These are phyloP conservation scores for Calameuta idolon DNA, from an alignment of 2,888 invertebrate genomes.

Conservation along the genomic window DNA sequence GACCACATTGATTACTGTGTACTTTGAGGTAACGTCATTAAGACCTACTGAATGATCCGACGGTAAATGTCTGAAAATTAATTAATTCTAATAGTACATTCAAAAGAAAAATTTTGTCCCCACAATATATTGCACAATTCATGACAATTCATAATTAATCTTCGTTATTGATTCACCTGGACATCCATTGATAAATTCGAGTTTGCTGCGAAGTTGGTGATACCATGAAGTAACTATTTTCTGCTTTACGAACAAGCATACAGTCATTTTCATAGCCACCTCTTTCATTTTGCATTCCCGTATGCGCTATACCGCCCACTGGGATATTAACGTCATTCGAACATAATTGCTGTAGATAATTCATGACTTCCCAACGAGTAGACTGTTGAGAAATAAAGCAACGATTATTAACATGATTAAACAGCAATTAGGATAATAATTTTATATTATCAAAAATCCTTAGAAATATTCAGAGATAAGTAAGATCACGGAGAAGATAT, in stretches of 20 bases:
- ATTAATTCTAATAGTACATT: neutral
- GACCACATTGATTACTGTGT: constrained; percentile 78
- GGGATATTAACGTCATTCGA: constrained; percentile 77
- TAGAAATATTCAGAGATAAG: constrained; percentile 19
- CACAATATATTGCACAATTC: neutral
- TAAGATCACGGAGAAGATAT: constrained; percentile 3
- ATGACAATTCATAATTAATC: neutral
- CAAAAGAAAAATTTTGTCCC: neutral
- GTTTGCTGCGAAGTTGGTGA: constrained; percentile 84
- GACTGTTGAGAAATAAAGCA: constrained; percentile 66
- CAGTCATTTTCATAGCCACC: constrained; percentile 82
- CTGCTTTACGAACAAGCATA: constrained; percentile 74
- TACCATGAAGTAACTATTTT: constrained; percentile 81
- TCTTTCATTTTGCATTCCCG: constrained; percentile 78
- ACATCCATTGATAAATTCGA: constrained; percentile 78
- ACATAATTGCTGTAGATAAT: constrained; percentile 75
- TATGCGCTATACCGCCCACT: constrained; percentile 75
- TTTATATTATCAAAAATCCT: constrained; percentile 4
- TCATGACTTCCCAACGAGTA: constrained; percentile 71
- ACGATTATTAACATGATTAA: neutral
- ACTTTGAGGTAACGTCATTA: constrained; percentile 79
- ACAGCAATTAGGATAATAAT: neutral
- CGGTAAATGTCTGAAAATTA: constrained; percentile 70
- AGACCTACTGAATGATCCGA: constrained; percentile 72
- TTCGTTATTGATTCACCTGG: constrained; percentile 43